Evolutionary conservation across 2,113 vertebrate genomes (phyloP).

Genomic region (Nymphicus hollandicus): DNA sequence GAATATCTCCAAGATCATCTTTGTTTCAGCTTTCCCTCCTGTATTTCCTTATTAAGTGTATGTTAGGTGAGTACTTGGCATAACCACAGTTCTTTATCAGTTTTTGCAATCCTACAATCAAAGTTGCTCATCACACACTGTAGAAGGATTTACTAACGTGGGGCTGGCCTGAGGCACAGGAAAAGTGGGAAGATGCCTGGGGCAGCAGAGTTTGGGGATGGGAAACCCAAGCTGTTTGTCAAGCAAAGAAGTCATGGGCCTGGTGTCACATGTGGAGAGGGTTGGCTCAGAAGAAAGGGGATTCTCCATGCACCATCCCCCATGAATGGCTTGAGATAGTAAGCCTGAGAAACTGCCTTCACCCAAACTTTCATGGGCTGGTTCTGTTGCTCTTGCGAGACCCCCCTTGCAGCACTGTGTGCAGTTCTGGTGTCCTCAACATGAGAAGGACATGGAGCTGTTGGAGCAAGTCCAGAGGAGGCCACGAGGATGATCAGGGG

Average conservation of each 20-base stretch:
- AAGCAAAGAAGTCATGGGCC: not conserved
- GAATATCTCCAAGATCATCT: not conserved
- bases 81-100: not conserved
- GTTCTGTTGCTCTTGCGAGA: not conserved
- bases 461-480: not conserved
- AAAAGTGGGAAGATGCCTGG: not conserved
- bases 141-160: not conserved
- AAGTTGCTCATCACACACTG: accelerated
- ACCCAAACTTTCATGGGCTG: not conserved
- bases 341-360: not conserved
- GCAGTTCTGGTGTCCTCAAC: not conserved
- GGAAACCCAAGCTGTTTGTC: not conserved
- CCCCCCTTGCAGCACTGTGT: not conserved
- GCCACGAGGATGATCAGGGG: not conserved
- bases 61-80: accelerated
- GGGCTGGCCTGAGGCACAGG: not conserved
- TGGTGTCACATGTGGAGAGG: not conserved
- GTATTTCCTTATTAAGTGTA: not conserved
- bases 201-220: not conserved
- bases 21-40: not conserved
- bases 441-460: not conserved
- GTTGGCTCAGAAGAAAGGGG: not conserved
- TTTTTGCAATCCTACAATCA: not conserved
- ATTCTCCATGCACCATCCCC: not conserved
- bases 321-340: accelerated